These are phyloP conservation scores for Scomberomorus guttatus DNA, from an alignment of 2,797 vertebrate species.

Conservation along the genomic window DNA sequence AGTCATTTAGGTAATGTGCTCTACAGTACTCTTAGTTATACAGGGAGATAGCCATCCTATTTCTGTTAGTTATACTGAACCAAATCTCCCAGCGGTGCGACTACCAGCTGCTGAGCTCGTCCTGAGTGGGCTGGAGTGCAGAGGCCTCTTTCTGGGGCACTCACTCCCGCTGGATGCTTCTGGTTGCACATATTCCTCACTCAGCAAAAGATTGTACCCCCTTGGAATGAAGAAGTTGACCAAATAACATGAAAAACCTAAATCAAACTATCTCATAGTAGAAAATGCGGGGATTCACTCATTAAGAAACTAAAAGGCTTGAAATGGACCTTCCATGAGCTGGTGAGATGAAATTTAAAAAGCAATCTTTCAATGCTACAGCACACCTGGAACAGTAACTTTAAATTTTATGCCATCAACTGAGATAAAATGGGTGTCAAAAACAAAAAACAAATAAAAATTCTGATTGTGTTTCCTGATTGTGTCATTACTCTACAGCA, in stretches of 20 bases:
- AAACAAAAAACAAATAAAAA: neutral
- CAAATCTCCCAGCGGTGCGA: slow-evolving; percentile 27
- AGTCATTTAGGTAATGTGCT: slow-evolving; percentile 10
- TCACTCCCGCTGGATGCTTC: slow-evolving; percentile 8
- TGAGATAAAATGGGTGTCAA: neutral
- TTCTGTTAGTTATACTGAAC: slow-evolving; percentile 4
- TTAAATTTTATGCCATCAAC: neutral
- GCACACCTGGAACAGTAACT: neutral
- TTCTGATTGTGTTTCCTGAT: neutral
- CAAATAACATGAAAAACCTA: neutral
- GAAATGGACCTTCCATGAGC: neutral
- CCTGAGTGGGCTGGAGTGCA: slow-evolving; percentile 55
- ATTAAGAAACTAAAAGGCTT: neutral
- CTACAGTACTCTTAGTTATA: neutral
- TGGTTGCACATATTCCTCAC: slow-evolving; percentile 7
- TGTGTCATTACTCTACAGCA: neutral
- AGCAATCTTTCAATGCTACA: neutral
- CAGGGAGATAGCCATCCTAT: slow-evolving; percentile 13
- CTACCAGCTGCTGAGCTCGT: slow-evolving; percentile 41
- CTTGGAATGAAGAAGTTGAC: neutral
- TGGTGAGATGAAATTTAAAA: neutral
- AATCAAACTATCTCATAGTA: neutral
- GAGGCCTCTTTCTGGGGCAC: slow-evolving; percentile 32
- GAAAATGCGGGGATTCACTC: neutral
- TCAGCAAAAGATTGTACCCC: neutral